Percentiles rank a stretch among this genome's conserved stretches.
Conservation (phyloP, 2,113 vertebrate species). For the Eulemur macaco region DNA sequence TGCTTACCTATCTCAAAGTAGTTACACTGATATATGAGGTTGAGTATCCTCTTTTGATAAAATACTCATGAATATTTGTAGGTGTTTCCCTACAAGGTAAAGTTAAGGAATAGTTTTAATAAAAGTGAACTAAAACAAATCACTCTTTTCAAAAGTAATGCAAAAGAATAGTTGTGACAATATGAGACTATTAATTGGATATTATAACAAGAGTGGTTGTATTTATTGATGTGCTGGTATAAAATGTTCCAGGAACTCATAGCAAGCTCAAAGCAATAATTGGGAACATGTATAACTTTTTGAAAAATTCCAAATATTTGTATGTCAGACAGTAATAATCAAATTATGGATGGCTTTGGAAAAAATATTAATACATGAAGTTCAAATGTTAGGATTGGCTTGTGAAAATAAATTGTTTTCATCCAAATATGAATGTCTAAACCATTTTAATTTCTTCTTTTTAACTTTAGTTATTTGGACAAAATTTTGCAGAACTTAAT, state of each 20-base stretch:
- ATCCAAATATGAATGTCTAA: conserved; percentile 32
- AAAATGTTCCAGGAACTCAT: not conserved
- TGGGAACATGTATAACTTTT: not conserved
- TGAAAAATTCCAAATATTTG: not conserved
- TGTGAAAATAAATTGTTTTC: conserved; percentile 28
- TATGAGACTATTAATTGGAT: not conserved
- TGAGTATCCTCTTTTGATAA: not conserved
- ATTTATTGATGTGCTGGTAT: not conserved
- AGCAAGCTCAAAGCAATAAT: not conserved
- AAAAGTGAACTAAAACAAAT: not conserved
- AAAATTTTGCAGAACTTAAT: not conserved
- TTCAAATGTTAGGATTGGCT: not conserved
- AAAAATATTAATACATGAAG: not conserved
- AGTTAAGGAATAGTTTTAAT: not conserved
- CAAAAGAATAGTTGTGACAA: not conserved
- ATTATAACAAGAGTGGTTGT: not conserved
- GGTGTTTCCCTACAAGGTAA: not conserved
- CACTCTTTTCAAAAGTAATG: not conserved
- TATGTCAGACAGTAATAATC: not conserved
- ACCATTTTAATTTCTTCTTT: conserved; percentile 9
- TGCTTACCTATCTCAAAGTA: not conserved
- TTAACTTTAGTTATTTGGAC: not conserved
- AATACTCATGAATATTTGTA: not conserved
- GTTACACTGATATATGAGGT: not conserved
- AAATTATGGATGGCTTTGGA: not conserved